phyloP scores from a whole-genome alignment of 2,113 vertebrate genomes.

The Synchiropus splendidus region DNA sequence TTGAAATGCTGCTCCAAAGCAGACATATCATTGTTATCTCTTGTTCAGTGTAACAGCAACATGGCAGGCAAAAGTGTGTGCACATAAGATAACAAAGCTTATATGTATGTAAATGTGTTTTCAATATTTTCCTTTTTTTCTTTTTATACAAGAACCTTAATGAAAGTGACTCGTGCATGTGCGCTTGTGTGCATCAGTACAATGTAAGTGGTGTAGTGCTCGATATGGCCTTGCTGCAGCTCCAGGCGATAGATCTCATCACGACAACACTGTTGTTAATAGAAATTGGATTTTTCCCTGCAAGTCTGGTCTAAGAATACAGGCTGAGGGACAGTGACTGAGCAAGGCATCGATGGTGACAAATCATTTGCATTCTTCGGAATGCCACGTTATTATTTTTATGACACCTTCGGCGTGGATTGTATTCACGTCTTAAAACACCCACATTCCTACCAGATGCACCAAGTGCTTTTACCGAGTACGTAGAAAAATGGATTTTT shows the following conservation, averaged over 20 bases:
- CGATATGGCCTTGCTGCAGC: slow-evolving; percentile 26
- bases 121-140: no score
- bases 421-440: slow-evolving; percentile 1
- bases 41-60: no score
- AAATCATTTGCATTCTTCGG: slow-evolving; percentile 25
- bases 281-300: slow-evolving; percentile 59
- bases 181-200: neutral
- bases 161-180: neutral
- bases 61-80: no score
- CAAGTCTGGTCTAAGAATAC: slow-evolving; percentile 30
- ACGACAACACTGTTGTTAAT: slow-evolving; percentile 50
- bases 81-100: neutral
- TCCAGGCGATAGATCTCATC: slow-evolving; percentile 61
- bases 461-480: neutral
- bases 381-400: slow-evolving; percentile 10
- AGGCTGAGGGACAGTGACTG: slow-evolving; percentile 8
- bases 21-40: no score
- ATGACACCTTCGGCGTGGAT: slow-evolving; percentile 2
- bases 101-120: no score
- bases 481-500: slow-evolving; percentile 2
- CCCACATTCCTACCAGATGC: neutral
- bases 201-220: slow-evolving; percentile 22
- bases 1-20: no score
- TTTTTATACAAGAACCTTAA: no score
- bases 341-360: slow-evolving; percentile 11